Base-by-base conservation (phyloP, 2,797 vertebrate species). In the Monodelphis domestica region DNA sequence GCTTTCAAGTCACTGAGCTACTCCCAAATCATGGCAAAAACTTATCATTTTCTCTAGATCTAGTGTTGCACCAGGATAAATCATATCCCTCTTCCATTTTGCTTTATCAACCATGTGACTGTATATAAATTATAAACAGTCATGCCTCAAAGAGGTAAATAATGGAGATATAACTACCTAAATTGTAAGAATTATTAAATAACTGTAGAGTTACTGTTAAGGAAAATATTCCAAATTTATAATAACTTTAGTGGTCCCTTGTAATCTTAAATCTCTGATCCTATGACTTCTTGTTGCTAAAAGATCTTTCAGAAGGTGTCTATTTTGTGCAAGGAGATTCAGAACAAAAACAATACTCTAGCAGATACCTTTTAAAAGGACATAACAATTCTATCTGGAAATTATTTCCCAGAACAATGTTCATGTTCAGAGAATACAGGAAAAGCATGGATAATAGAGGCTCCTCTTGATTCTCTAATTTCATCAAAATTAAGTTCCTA, bases 21-120 rank as follows among this genome's bases (percentile, higher is more conserved):
- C n/a, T n/a, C n/a, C n/a, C n/a, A n/a, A n/a, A n/a, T n/a, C n/a
- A n/a, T n/a, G n/a, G n/a, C 70, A 17, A 15, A 70, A 78, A n/a
- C 7, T n/a, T 21, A 38, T 24, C 63, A 78, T 45, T 38, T 70
- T 78, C 63, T 78, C 6, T 38, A 45, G 5, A 6, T 45, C 6
- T 78, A 45, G 2, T 21, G 33, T n/a, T 70, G 30, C 38, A 70
- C 7, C 63, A 78, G 17, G 28, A 38, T 45, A 78, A 78, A 2
- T 11, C 6, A 45, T 45, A 78, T 38, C n/a, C 15, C 2, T 9
- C 15, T 17, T n/a, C 4, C 14, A 21, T 78, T 78, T 78, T 78
- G 38, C n/a, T 38, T 0, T 1, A 38, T 2, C 17, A 9, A 5
- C 7, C 38, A 24, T 45, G n/a, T 78, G 63, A 1, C 0, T n/a